Evolutionary conservation across 1,140 invertebrate species (phyloP), one percentile per base, ranked within the genome.

Genomic region (Bombus waltoni): DNA sequence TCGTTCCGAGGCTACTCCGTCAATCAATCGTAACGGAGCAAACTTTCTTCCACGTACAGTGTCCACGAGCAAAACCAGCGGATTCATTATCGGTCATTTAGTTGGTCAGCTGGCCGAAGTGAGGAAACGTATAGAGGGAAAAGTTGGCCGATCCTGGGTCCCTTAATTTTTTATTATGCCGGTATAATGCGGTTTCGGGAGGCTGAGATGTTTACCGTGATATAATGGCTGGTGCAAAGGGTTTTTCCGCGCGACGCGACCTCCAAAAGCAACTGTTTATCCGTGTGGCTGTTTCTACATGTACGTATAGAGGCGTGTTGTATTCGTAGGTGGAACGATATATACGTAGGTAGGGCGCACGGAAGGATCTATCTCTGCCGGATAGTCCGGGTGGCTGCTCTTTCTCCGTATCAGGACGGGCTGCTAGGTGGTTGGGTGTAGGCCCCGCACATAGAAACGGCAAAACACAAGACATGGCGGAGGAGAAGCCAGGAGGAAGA

Each of bases 341-440:
- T 83, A 86, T n/a, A 42, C 53, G 83, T 87, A 83, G 85, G 77
- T 72, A 83, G 85, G 80, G 68, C 28, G 68, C 73, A 25, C 75
- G 71, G 75, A 85, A 82, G 83, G 89, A 90, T 90, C 89, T 90
- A 90, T 90, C 88, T 90, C 77, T 83, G 86, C 62, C 83, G 87
- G 89, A 90, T 90, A 90, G 89, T 90, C 88, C 89, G 88, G 88
- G 77, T 81, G 84, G 88, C 78, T 90, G 87, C 85, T 90, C 78
- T 90, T 89, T 89, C 88, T 84, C 89, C 78, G 89, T 90, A 90
- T 87, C 87, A 89, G 68, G 81, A 74, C 59, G 79, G 28, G 81
- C 42, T 47, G 81, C 53, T 87, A 53, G 87, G 59, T 86, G 80
- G 76, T 25, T 10, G 68, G 66, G 66, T 38, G 40, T 66, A 71